Evolutionary conservation across 2,113 vertebrate genomes (phyloP).

Genomic region (Dipodomys ordii): DNA sequence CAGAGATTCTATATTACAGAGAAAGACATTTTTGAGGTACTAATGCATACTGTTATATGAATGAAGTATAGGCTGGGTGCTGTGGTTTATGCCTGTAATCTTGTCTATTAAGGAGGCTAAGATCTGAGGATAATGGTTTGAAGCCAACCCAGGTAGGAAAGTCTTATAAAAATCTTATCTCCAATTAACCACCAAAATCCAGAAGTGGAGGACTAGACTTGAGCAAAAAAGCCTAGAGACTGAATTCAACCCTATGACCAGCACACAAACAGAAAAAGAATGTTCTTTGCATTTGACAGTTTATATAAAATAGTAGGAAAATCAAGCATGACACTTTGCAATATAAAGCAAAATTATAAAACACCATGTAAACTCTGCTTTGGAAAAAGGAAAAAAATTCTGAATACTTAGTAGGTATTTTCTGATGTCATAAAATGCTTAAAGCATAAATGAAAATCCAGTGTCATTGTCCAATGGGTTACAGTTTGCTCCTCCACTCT

Average conservation of each 20-base stretch:
- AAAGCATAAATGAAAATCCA: slow-evolving; percentile 26
- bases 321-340: background rate
- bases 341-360: slow-evolving; percentile 20
- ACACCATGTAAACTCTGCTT: background rate
- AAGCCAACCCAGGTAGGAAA: no score
- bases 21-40: slow-evolving; percentile 7
- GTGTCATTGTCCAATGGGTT: slow-evolving; percentile 43
- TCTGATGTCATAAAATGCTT: slow-evolving; percentile 60
- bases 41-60: background rate
- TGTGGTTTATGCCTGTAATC: no score
- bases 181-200: no score
- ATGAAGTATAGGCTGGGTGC: background rate
- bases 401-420: slow-evolving; percentile 40
- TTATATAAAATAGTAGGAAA: background rate
- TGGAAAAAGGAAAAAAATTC: slow-evolving; percentile 37
- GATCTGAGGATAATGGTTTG: no score
- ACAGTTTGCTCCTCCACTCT: background rate
- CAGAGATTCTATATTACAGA: background rate
- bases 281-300: slow-evolving; percentile 27
- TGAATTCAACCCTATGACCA: no score
- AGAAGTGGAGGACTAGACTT: no score
- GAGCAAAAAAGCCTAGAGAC: no score
- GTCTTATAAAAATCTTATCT: no score
- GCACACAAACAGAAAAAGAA: background rate
- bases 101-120: no score